Evolutionary conservation across 2,113 vertebrate species (phyloP).

Genomic region (Larimichthys polyactis): DNA sequence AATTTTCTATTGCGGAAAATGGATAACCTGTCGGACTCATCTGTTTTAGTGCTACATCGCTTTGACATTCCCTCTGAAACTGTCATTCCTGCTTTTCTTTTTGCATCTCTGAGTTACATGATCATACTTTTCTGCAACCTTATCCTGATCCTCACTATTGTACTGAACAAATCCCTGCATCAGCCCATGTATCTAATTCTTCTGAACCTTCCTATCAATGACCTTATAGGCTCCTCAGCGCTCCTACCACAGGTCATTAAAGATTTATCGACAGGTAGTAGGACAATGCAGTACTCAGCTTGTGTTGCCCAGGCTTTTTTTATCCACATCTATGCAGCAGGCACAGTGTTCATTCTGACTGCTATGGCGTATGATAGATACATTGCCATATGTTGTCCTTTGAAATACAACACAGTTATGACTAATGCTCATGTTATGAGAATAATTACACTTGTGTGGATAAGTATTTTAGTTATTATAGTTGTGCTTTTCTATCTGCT

Average conservation of each 20-base stretch:
- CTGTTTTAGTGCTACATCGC: constrained; percentile 49
- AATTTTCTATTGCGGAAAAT: constrained; percentile 40
- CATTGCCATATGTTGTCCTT: constrained; percentile 81
- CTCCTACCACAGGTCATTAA: constrained; percentile 73
- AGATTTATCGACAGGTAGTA: constrained; percentile 63
- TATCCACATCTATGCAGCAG: constrained; percentile 79
- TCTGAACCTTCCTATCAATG: constrained; percentile 80
- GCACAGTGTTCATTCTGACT: constrained; percentile 68
- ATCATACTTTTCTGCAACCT: constrained; percentile 83
- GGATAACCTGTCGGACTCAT: constrained; percentile 66
- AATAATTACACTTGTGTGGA: constrained; percentile 75
- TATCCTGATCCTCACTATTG: constrained; percentile 75
- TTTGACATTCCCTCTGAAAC: constrained; percentile 65
- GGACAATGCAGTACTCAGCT: constrained; percentile 60
- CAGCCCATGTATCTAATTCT: constrained; percentile 83
- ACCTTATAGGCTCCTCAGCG: constrained; percentile 80
- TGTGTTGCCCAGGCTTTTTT: constrained; percentile 83
- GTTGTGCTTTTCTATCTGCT: constrained; percentile 76
- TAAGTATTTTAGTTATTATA: constrained; percentile 59
- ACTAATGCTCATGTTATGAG: constrained; percentile 66
- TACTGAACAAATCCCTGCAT: constrained; percentile 78
- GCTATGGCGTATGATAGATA: constrained; percentile 86
- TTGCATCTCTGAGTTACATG: constrained; percentile 77
- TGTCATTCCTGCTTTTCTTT: constrained; percentile 67
- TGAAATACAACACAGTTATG: constrained; percentile 81